phyloP scores from a whole-genome alignment of 2,888 invertebrate genomes.

The Rugalucina vietnamica region DNA sequence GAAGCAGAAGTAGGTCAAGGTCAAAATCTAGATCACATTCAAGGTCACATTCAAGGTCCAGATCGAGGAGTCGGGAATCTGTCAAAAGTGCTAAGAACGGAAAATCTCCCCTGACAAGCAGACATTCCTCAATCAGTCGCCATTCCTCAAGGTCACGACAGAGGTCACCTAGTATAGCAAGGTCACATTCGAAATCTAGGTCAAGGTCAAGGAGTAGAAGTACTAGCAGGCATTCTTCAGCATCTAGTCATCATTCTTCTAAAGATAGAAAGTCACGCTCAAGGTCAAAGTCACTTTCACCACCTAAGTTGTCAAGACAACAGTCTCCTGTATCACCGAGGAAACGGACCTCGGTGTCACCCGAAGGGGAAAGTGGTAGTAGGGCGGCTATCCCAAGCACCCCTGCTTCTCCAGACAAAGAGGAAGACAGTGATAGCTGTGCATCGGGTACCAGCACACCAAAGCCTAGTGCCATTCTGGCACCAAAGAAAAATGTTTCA shows the following conservation, averaged over 20 bases:
- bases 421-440: neutral
- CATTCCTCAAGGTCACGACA: slow-evolving; percentile 36
- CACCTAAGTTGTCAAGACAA: too few relatives aligned
- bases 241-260: slow-evolving; percentile 3
- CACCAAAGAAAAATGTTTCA: slow-evolving; percentile 43
- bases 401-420: neutral
- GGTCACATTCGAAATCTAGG: slow-evolving; percentile 30
- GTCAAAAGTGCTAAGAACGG: neutral
- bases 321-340: neutral
- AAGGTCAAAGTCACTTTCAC: neutral
- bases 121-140: neutral
- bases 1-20: slow-evolving; percentile 68
- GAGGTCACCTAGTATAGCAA: slow-evolving; percentile 49
- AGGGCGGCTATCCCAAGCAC: neutral
- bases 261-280: neutral
- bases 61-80: slow-evolving; percentile 6
- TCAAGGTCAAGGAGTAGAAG: slow-evolving; percentile 58
- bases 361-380: neutral
- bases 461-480: neutral
- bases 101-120: neutral
- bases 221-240: neutral
- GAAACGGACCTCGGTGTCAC: neutral
- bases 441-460: neutral
- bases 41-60: slow-evolving; percentile 37
- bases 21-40: slow-evolving; percentile 80